Conservation (phyloP, 2,888 invertebrate species). For the Alentia gelatinosa region DNA sequence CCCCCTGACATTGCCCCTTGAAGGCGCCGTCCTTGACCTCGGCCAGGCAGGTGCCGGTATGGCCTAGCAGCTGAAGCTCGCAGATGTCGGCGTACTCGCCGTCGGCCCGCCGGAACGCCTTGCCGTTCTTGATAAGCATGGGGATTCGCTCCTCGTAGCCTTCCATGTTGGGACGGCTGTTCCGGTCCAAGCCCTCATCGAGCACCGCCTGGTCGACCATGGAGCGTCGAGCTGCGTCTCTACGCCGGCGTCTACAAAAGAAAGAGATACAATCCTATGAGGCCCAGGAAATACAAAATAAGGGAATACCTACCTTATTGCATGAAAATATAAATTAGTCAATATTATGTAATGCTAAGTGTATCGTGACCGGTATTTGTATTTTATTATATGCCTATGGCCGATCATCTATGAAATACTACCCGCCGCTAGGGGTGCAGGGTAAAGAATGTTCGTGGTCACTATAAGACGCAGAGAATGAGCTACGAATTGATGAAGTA, state of each 20-base stretch:
- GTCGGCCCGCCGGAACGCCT: slow-evolving; percentile 45
- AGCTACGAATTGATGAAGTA: no score
- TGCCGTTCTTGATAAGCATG: slow-evolving; percentile 54
- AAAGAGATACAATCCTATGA: not conserved
- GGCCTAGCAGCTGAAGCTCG: slow-evolving; percentile 50
- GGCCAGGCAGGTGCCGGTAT: slow-evolving; percentile 26
- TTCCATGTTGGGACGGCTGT: slow-evolving; percentile 47
- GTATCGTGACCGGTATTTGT: not conserved
- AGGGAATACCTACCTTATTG: no score
- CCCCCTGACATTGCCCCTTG: slow-evolving; percentile 36
- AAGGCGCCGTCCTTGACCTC: slow-evolving; percentile 37
- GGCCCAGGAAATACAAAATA: not conserved
- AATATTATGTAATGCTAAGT: not conserved
- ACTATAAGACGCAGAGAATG: no score
- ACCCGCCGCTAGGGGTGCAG: no score
- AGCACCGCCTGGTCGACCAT: slow-evolving; percentile 51
- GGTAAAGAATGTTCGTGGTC: no score
- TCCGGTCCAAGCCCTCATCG: slow-evolving; percentile 40
- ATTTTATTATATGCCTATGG: not conserved
- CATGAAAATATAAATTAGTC: not conserved
- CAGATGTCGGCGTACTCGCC: slow-evolving; percentile 56
- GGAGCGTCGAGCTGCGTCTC: slow-evolving; percentile 35
- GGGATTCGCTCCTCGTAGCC: slow-evolving; percentile 54
- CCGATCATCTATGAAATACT: no score
- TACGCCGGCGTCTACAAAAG: slow-evolving; percentile 45